A percentile compares a stretch with the other conserved stretches of the same genome.
These are phyloP conservation scores for Fragum whitleyi DNA, from an alignment of 2,888 invertebrate species.

Conservation along the genomic window DNA sequence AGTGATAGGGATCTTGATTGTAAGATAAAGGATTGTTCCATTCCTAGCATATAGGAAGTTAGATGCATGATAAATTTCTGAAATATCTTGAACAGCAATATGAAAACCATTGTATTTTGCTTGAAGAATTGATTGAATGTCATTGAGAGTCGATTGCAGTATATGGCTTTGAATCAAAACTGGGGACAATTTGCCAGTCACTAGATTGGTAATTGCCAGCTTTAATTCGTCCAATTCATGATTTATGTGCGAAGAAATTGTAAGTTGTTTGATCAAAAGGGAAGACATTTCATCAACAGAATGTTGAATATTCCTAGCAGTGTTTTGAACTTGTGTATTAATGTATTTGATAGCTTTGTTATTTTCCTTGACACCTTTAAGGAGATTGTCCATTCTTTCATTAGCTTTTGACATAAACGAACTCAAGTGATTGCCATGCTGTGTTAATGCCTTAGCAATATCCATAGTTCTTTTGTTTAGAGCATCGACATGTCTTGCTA, in stretches of 20 bases:
- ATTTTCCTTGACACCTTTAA: constrained; percentile 21
- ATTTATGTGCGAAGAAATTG: constrained; percentile 12
- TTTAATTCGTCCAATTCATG: constrained; percentile 33
- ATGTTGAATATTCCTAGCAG: background rate
- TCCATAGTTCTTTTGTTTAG: constrained; percentile 21
- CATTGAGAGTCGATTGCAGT: constrained; percentile 6
- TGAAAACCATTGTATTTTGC: constrained; percentile 32
- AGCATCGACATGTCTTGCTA: constrained; percentile 39
- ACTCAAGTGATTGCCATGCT: constrained; percentile 24
- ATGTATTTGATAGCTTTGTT: constrained; percentile 8
- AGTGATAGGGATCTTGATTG: constrained; percentile 33
- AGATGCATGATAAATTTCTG: constrained; percentile 31
- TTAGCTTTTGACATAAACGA: constrained; percentile 10
- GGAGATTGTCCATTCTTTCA: constrained; percentile 23
- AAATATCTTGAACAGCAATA: constrained; percentile 3
- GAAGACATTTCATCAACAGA: constrained; percentile 9
- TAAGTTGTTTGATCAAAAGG: background rate
- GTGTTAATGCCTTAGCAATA: constrained; percentile 27
- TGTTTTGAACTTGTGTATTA: background rate
- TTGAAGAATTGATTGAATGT: constrained; percentile 24
- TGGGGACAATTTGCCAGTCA: constrained; percentile 40
- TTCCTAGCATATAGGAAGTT: too few relatives aligned
- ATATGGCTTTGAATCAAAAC: constrained; percentile 20
- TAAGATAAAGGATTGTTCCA: too few relatives aligned
- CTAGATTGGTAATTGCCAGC: constrained; percentile 20